phyloP scores from a whole-genome alignment of 23 tunicate genomes.

The Botrylloides violaceus region DNA sequence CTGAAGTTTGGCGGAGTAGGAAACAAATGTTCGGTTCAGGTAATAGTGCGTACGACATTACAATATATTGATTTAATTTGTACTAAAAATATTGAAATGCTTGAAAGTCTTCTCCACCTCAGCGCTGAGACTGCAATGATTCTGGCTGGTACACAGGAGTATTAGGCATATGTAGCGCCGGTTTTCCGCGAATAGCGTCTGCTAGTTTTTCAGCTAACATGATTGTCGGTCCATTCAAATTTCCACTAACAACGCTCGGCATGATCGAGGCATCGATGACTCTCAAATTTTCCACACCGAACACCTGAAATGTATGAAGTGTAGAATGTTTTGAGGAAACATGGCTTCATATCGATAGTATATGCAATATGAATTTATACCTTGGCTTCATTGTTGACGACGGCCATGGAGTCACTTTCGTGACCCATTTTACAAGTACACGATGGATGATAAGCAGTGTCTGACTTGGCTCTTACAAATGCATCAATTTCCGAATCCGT shows the following conservation, averaged over 20 bases:
- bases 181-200: slow-evolving; percentile 55
- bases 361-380: no score
- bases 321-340: no score
- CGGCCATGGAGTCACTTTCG: slow-evolving; percentile 66
- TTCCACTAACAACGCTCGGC: slow-evolving; percentile 91
- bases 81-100: no score
- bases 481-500: slow-evolving; percentile 76
- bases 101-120: no score
- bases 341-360: no score
- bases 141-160: slow-evolving; percentile 58
- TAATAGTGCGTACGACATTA: no score
- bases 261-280: slow-evolving; percentile 90
- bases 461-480: slow-evolving; percentile 69
- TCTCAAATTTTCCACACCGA: slow-evolving; percentile 67
- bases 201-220: slow-evolving; percentile 98
- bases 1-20: no score
- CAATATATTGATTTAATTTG: no score
- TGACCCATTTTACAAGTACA: slow-evolving; percentile 94
- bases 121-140: slow-evolving; percentile 22
- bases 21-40: no score
- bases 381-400: slow-evolving; percentile 59
- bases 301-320: slow-evolving; percentile 62
- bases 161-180: slow-evolving; percentile 39
- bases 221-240: slow-evolving; percentile 93
- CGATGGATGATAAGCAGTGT: slow-evolving; percentile 90